phyloP scores from a whole-genome alignment of 2,888 invertebrate species.

The Protula sp. region DNA sequence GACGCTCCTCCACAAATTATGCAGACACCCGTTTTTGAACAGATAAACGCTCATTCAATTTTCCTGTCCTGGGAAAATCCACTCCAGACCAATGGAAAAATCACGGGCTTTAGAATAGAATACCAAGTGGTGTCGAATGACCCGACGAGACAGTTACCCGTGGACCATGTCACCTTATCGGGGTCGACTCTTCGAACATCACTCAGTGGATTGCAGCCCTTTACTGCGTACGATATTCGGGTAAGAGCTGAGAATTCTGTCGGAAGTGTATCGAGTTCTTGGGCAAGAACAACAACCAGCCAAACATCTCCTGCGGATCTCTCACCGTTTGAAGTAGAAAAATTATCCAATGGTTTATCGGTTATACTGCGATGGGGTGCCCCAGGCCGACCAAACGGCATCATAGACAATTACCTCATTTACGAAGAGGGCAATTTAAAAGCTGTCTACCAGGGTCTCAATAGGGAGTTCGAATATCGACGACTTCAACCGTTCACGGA shows the following conservation, averaged over 20 bases:
- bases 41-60: slow-evolving; percentile 36
- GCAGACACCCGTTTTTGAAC: slow-evolving; percentile 30
- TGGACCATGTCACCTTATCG: slow-evolving; percentile 28
- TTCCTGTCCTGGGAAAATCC: slow-evolving; percentile 41
- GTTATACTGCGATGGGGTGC: slow-evolving; percentile 45
- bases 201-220: slow-evolving; percentile 46
- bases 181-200: slow-evolving; percentile 30
- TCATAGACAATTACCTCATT: slow-evolving; percentile 41
- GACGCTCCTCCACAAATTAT: slow-evolving; percentile 38
- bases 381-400: slow-evolving; percentile 43
- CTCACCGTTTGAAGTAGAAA: slow-evolving; percentile 34
- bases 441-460: slow-evolving; percentile 31
- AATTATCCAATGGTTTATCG: slow-evolving; percentile 27
- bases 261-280: slow-evolving; percentile 34
- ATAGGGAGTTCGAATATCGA: slow-evolving; percentile 43
- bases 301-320: slow-evolving; percentile 46
- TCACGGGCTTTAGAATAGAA: slow-evolving; percentile 35
- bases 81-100: slow-evolving; percentile 40
- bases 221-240: slow-evolving; percentile 36
- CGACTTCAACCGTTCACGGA: slow-evolving; percentile 43
- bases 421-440: slow-evolving; percentile 28
- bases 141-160: slow-evolving; percentile 25
- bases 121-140: slow-evolving; percentile 25
- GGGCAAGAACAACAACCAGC: slow-evolving; percentile 32
- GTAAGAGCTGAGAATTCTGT: slow-evolving; percentile 40